A percentile compares a stretch with the other conserved stretches of the same genome.
These are phyloP conservation scores for Pseudois nayaur DNA, from an alignment of 2,113 vertebrate genomes.

Conservation along the genomic window DNA sequence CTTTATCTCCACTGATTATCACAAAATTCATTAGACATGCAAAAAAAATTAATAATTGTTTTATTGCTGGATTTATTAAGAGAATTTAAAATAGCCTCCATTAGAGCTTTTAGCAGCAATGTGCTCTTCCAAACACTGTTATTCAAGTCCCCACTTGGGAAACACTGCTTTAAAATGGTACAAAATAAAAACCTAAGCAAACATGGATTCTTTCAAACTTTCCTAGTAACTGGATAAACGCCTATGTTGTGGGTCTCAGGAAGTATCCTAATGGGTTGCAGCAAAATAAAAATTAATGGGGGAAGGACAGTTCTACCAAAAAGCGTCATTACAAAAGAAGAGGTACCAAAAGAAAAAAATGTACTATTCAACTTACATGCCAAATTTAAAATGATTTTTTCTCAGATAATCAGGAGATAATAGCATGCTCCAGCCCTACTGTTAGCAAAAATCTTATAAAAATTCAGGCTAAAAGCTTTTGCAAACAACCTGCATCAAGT, in stretches of 20 bases:
- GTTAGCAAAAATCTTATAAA: background rate
- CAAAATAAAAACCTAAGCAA: background rate
- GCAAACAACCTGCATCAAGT: background rate
- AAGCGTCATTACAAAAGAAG: background rate
- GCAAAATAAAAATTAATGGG: background rate
- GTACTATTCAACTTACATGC: background rate
- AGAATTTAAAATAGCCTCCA: slow-evolving; percentile 38
- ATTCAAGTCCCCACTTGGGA: background rate
- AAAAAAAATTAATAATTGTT: slow-evolving; percentile 13
- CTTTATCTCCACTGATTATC: slow-evolving; percentile 1
- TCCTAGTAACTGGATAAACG: background rate
- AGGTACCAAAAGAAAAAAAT: background rate
- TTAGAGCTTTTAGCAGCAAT: slow-evolving; percentile 19
- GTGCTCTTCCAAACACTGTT: background rate
- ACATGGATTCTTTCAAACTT: background rate
- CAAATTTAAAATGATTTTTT: background rate
- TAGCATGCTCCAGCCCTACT: background rate
- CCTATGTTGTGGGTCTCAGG: background rate
- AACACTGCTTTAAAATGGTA: background rate
- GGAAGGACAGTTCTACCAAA: background rate
- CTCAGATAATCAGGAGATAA: background rate
- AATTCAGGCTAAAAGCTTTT: background rate
- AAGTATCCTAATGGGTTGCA: background rate
- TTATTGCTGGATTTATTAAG: background rate
- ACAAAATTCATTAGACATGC: background rate